These are phyloP conservation scores for Liasis olivaceus DNA, from an alignment of 2,797 vertebrate genomes.

Conservation along the genomic window DNA sequence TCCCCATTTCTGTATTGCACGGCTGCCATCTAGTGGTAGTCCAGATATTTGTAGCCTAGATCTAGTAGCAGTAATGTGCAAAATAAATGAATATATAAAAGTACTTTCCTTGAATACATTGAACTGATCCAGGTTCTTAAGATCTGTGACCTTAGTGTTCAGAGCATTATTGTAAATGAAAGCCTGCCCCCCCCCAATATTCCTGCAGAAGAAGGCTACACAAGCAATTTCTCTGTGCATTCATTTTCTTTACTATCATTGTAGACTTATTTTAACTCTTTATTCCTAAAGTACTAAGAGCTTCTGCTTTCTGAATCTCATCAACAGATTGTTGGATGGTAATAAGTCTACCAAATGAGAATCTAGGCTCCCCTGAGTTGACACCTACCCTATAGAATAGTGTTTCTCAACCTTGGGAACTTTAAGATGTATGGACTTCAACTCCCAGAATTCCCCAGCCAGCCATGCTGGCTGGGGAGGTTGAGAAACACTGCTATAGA, in stretches of 20 bases:
- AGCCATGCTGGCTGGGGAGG: no score
- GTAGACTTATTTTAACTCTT: neutral
- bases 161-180: neutral
- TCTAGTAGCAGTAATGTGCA: neutral
- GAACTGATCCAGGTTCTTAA: neutral
- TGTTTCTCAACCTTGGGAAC: no score
- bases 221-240: neutral
- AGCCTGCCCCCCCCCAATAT: neutral
- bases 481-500: no score
- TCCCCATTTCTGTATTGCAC: no score
- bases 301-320: neutral
- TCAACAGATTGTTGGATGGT: neutral
- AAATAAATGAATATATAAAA: neutral
- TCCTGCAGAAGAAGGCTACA: neutral
- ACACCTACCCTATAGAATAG: neutral
- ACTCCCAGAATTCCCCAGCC: neutral
- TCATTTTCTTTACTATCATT: neutral
- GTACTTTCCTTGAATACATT: neutral
- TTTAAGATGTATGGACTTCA: neutral
- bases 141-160: neutral
- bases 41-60: no score
- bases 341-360: neutral
- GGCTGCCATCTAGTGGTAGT: no score
- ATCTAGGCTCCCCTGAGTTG: neutral
- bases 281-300: neutral